These are phyloP conservation scores for Agrotis puta DNA, from an alignment of 2,888 invertebrate genomes.

Conservation along the genomic window DNA sequence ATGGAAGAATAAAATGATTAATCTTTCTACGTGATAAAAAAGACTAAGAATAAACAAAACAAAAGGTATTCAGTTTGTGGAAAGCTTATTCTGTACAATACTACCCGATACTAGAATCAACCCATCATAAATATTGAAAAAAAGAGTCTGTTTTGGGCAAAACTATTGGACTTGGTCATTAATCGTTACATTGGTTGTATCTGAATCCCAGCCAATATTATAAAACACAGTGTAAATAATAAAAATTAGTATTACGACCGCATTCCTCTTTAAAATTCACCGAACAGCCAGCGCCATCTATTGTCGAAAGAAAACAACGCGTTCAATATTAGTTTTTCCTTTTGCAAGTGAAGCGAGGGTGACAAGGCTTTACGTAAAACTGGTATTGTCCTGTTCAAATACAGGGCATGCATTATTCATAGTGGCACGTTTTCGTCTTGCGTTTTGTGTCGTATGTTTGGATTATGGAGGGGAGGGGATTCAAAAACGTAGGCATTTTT, in stretches of 20 bases:
- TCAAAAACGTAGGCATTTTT: constrained; percentile 29
- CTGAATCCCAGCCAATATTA: neutral
- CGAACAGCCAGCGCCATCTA: constrained; percentile 65
- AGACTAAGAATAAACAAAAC: no score
- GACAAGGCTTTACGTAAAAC: constrained; percentile 80
- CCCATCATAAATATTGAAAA: neutral
- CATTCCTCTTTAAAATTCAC: constrained; percentile 37
- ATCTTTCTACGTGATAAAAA: neutral
- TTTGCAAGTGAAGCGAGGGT: constrained; percentile 66
- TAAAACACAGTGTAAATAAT: neutral
- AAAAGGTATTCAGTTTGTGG: neutral
- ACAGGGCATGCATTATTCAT: constrained; percentile 84
- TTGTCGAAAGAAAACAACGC: constrained; percentile 54
- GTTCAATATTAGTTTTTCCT: constrained; percentile 67
- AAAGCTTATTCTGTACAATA: neutral
- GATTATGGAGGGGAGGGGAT: constrained; percentile 38
- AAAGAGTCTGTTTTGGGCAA: neutral
- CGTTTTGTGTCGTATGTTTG: constrained; percentile 69
- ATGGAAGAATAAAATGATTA: constrained; percentile 8
- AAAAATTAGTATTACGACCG: constrained; percentile 40
- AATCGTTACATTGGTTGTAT: neutral
- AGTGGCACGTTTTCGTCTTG: constrained; percentile 73
- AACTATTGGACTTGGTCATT: neutral
- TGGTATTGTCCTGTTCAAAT: constrained; percentile 82
- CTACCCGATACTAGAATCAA: neutral